These are phyloP conservation scores for Leucopsar rothschildi DNA, from an alignment of 2,113 vertebrate genomes.

Conservation along the genomic window DNA sequence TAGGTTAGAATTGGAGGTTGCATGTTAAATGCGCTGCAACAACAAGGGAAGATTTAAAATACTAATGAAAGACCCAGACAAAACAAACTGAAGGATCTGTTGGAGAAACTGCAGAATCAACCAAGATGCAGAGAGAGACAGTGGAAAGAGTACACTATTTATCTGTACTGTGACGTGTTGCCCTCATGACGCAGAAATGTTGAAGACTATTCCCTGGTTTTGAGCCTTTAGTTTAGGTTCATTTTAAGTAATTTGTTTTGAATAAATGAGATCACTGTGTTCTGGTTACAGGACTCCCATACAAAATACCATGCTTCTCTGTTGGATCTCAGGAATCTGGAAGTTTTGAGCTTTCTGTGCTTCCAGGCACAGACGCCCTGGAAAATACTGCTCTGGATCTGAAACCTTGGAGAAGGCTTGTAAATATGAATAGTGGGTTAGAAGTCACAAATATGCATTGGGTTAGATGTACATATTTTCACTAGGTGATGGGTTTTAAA, in stretches of 20 bases:
- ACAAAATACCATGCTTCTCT: background rate
- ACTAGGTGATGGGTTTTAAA: no score
- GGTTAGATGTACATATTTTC: no score
- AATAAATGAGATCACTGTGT: background rate
- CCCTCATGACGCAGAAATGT: background rate
- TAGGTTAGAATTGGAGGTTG: background rate
- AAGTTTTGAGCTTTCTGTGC: no score
- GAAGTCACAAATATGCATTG: no score
- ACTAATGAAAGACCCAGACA: background rate
- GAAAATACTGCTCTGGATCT: no score
- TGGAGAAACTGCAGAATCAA: background rate
- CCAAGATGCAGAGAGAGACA: background rate
- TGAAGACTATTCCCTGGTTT: background rate
- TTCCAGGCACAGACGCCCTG: no score
- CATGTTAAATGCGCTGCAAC: background rate
- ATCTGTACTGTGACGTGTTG: background rate
- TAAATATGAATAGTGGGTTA: no score
- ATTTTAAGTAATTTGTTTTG: background rate
- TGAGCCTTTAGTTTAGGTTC: background rate
- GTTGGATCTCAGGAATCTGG: no score
- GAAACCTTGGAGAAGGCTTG: no score
- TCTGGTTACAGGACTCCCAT: background rate
- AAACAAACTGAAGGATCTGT: background rate
- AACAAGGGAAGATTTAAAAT: conserved; percentile 1
- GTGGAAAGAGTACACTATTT: background rate